Percentiles rank a stretch among this genome's conserved stretches.
phyloP scores from a whole-genome alignment of 1,140 invertebrate genomes.

The Muscidifurax raptorellus region DNA sequence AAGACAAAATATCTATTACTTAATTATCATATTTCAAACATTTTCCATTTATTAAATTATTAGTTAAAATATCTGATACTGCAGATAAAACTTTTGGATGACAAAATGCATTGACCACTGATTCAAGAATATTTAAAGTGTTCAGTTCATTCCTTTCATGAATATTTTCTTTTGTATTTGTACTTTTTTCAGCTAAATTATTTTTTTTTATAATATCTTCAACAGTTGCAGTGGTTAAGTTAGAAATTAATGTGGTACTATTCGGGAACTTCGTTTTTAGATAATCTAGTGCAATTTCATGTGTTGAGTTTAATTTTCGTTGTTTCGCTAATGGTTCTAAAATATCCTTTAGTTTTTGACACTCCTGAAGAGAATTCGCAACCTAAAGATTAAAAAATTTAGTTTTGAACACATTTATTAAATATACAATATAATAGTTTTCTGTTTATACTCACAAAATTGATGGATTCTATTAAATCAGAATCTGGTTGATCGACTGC shows the following conservation, averaged over 20 bases:
- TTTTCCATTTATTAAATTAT: conserved; percentile 5
- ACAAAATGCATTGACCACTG: conserved; percentile 69
- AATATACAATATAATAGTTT: neutral
- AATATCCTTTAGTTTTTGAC: conserved; percentile 48
- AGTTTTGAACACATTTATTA: neutral
- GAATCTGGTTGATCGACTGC: conserved; percentile 52
- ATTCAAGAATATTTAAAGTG: conserved; percentile 55
- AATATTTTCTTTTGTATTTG: conserved; percentile 23
- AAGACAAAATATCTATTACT: neutral
- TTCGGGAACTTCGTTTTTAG: conserved; percentile 62
- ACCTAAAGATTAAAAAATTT: conserved; percentile 59
- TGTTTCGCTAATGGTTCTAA: conserved; percentile 39
- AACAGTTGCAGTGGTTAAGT: conserved; percentile 59
- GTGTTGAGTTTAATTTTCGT: conserved; percentile 36
- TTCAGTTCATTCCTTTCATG: conserved; percentile 37
- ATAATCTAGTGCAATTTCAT: conserved; percentile 45
- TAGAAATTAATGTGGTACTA: conserved; percentile 55
- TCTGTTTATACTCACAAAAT: conserved; percentile 64
- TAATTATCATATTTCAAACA: neutral
- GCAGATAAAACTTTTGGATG: conserved; percentile 65
- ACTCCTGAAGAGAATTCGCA: conserved; percentile 59
- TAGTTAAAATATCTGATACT: conserved; percentile 47
- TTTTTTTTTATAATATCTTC: conserved; percentile 58
- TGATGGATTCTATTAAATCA: conserved; percentile 59
- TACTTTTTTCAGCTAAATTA: conserved; percentile 55